phyloP scores from a whole-genome alignment of 2,797 vertebrate genomes.

The Lepus townsendii region DNA sequence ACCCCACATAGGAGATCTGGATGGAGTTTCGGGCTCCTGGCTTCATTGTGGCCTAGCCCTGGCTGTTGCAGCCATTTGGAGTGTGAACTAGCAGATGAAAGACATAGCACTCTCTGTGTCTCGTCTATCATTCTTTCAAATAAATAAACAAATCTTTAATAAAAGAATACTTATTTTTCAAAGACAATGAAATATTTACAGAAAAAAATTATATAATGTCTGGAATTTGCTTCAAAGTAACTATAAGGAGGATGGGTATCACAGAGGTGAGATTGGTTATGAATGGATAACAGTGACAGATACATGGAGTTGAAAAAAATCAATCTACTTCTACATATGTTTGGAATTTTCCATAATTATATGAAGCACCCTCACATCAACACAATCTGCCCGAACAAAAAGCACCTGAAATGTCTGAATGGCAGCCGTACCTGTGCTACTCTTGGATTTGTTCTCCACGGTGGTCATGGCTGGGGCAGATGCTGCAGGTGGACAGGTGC shows the following conservation, averaged over 20 bases:
- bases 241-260: too few species aligned
- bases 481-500: conserved; percentile 85
- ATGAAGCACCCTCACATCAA: not conserved
- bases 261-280: not conserved
- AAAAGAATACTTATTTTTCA: not conserved
- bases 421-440: conserved; percentile 87
- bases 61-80: too few species aligned
- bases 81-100: too few species aligned
- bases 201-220: not conserved
- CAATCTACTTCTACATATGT: not conserved
- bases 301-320: accelerated
- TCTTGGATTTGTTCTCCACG: conserved; percentile 92
- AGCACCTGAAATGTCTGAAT: not conserved
- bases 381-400: not conserved
- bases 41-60: too few species aligned
- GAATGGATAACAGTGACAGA: not conserved
- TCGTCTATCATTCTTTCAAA: too few species aligned
- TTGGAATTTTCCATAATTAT: not conserved
- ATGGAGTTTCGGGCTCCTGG: too few species aligned
- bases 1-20: too few species aligned
- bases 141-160: not conserved
- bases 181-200: not conserved
- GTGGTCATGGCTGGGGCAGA: conserved; percentile 86
- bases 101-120: too few species aligned
- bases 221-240: not conserved